Evolutionary conservation across 2,797 vertebrate genomes (phyloP).

Genomic region (Tenualosa thibaudeaui): DNA sequence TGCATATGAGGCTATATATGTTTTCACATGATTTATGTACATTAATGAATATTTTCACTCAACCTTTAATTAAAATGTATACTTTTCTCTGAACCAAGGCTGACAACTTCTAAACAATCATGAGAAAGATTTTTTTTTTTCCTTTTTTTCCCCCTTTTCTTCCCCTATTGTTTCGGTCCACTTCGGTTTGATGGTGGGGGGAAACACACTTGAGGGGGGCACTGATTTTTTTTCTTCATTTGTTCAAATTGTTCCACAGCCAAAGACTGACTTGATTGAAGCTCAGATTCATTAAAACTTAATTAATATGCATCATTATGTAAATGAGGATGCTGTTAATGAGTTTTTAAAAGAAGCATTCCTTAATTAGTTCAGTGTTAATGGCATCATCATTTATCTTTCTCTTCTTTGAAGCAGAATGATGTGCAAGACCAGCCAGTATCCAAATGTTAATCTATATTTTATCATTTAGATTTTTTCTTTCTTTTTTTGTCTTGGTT

Average conservation of each 20-base stretch:
- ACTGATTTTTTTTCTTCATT: slow-evolving; percentile 84
- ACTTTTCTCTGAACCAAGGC: slow-evolving; percentile 30
- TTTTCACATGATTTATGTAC: slow-evolving; percentile 12
- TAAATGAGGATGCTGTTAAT: slow-evolving; percentile 99
- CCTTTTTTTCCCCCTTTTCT: slow-evolving; percentile 66
- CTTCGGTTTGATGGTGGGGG: slow-evolving; percentile 91
- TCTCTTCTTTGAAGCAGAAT: slow-evolving; percentile 99
- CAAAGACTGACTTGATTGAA: slow-evolving; percentile 99
- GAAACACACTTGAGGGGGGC: slow-evolving; percentile 92
- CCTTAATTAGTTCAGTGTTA: slow-evolving; percentile 99
- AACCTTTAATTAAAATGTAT: slow-evolving; percentile 44
- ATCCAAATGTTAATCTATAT: slow-evolving; percentile 92
- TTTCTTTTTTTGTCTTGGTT: slow-evolving; percentile 84
- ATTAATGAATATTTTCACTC: slow-evolving; percentile 21
- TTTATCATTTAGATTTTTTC: slow-evolving; percentile 84
- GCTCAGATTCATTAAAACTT: slow-evolving; percentile 99
- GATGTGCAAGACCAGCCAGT: slow-evolving; percentile 93
- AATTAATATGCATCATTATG: slow-evolving; percentile 99
- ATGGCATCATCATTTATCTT: slow-evolving; percentile 99
- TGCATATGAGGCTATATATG: slow-evolving; percentile 25
- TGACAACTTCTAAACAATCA: slow-evolving; percentile 25
- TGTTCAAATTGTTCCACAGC: slow-evolving; percentile 99
- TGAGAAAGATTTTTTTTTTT: slow-evolving; percentile 59
- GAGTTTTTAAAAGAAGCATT: slow-evolving; percentile 99
- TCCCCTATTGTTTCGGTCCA: slow-evolving; percentile 91